These are phyloP conservation scores for Eudemis profundana DNA, from an alignment of 2,888 invertebrate genomes.

Conservation along the genomic window DNA sequence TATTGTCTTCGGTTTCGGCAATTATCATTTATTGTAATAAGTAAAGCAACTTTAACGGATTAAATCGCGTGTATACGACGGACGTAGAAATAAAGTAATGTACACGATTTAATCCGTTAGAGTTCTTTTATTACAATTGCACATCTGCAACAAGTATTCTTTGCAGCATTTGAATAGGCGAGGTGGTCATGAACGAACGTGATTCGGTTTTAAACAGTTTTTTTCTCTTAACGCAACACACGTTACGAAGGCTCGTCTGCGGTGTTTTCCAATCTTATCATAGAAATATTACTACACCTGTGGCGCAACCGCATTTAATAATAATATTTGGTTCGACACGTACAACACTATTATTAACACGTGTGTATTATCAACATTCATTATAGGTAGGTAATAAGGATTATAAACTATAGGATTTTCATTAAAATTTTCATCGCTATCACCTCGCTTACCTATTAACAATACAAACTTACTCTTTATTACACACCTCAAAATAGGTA, in stretches of 20 bases:
- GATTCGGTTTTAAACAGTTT: constrained; percentile 32
- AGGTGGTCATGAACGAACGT: constrained; percentile 31
- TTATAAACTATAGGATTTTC: too few relatives aligned
- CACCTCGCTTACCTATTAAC: too few relatives aligned
- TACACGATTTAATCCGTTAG: background rate
- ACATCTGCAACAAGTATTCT: constrained; percentile 28
- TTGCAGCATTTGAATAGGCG: constrained; percentile 27
- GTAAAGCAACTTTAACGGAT: too few relatives aligned
- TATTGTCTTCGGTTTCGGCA: too few relatives aligned
- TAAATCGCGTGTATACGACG: background rate
- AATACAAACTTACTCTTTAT: too few relatives aligned
- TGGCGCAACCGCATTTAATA: constrained; percentile 1
- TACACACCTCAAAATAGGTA: too few relatives aligned
- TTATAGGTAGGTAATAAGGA: too few relatives aligned
- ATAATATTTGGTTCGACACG: constrained; percentile 15
- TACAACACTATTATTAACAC: background rate
- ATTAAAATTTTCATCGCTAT: too few relatives aligned
- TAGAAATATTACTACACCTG: constrained; percentile 20
- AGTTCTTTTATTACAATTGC: background rate
- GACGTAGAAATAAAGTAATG: background rate
- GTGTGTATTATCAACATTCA: background rate
- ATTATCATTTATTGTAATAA: too few relatives aligned
- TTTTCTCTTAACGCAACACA: constrained; percentile 33
- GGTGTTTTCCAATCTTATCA: constrained; percentile 26
- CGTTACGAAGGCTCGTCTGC: background rate